Base-by-base conservation (phyloP, 92 coral and sea anemone species). In the Zoanthus sansibaricus region DNA sequence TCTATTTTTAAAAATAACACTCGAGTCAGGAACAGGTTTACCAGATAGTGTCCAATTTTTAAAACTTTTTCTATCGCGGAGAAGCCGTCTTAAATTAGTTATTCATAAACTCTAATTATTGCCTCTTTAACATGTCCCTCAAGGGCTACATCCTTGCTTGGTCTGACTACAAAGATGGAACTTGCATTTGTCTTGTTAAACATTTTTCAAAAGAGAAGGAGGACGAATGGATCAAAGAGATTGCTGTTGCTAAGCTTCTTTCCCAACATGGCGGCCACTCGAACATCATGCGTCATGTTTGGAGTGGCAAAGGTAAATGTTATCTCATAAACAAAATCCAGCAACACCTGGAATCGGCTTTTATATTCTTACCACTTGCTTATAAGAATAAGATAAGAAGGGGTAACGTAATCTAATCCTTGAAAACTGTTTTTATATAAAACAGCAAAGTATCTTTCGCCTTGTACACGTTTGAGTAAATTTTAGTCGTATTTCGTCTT, bases 141-240 rank as follows among this genome's bases (percentile, higher is more conserved):
- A 58, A 86, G 92, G 92, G 92, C 61, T 90, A 79, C 70, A 77
- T 86, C 13, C 89, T 80, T 4, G 83, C 90, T 18, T 80, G 90
- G 72, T 67, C 77, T 33, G 87, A 59, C 48, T 32, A 66, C 46
- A 48, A 17, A 20, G 79, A 79, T 3, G 87, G 88, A 10, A 46
- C 76, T 1, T 33, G 54, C 9, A 72, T 86, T 84, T 82, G 92
- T 6, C 78, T 90, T 33, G 76, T 90, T 17, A 90, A 90, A 56
- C 83, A 90, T 59, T 90, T 90, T 64, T 86, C 92, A 20, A 79
- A 75, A 21, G 71, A 16, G 46, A 74, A 61, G 58, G 92, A 86
- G 71, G 87, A 73, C 6, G 58, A 31, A 30, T 90, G 92, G 92
- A 73, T n/a, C 9, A 86, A 86, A 5, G 92, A 90, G 47, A 66